Base-by-base conservation (phyloP, 2,797 vertebrate genomes). In the Ctenosaura bakeri region DNA sequence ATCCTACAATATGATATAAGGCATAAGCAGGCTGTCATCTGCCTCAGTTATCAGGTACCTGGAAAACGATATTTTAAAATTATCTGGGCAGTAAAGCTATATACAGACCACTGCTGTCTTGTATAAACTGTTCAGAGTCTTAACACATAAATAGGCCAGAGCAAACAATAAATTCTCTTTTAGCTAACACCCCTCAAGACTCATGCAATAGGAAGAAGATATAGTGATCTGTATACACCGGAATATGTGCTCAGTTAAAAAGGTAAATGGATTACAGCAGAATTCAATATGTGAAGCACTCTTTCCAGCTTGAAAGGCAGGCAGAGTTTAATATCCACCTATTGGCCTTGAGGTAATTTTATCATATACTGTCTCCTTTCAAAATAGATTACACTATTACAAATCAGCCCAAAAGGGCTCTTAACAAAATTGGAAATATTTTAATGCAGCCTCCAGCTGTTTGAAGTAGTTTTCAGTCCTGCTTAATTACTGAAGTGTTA, bases 271-370 rank as follows among this genome's bases (percentile, higher is more conserved):
- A 52, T 10, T 71, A 32, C 14, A 52, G 32, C 10, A 73, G 71
- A 24, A 22, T 24, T 52, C 42, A 74, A 62, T 35, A 32, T 71
- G 29, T 83, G 35, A 12, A 22, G 10, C 26, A n/a, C n/a, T 7
- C 26, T 87, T 90, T 85, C 12, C 74, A 73, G 26, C 56, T 89
- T 89, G 52, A 59, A 78, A 85, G 69, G 77, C 78, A 83, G 73
- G 32, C 29, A 54, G 9, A 56, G 54, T 32, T 62, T 83, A 86
- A 86, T 42, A 18, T 4, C 38, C 10, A 35, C 29, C 6, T 89
- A 8, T 50, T n/a, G 7, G 77, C 73, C n/a, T 52, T 81, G 52
- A 69, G 3, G 1, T 83, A 76, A 64, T 76, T 83, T 89, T 56
- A 90, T 42, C 14, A 83, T 50, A 66, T 66, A 83, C 20, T 8